A percentile compares a stretch with the other conserved stretches of the same genome.
phyloP scores from a whole-genome alignment of 1,140 invertebrate species.

The Heliothis virescens region DNA sequence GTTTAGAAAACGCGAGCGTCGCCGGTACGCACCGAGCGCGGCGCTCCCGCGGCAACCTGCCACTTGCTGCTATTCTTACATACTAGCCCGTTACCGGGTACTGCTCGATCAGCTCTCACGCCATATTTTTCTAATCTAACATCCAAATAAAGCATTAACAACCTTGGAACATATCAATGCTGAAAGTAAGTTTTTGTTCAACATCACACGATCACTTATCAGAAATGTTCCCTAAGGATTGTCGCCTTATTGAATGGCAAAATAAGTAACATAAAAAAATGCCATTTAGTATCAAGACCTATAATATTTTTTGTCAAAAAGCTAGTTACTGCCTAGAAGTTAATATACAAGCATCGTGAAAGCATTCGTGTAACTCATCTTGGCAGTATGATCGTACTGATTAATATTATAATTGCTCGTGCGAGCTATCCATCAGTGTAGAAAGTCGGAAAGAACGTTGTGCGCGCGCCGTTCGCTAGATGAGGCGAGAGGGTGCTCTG shows the following conservation, averaged over 20 bases:
- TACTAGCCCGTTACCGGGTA: conserved; percentile 45
- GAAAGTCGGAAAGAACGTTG: conserved; percentile 82
- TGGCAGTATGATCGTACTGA: conserved; percentile 76
- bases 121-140: conserved; percentile 63
- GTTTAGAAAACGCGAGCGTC: conserved; percentile 82
- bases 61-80: conserved; percentile 65
- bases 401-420: conserved; percentile 85
- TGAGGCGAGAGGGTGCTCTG: conserved; percentile 46
- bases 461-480: conserved; percentile 59
- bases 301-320: not conserved
- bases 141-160: conserved; percentile 50
- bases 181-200: conserved; percentile 3
- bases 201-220: not conserved
- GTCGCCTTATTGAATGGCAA: too few relatives aligned
- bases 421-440: conserved; percentile 82
- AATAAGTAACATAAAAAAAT: too few relatives aligned
- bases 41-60: conserved; percentile 52
- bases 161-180: conserved; percentile 6
- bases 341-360: conserved; percentile 57
- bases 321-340: not conserved
- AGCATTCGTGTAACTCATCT: conserved; percentile 69
- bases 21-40: conserved; percentile 52
- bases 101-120: conserved; percentile 66
- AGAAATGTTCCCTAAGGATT: too few relatives aligned
- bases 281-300: not conserved